phyloP scores from a whole-genome alignment of 2,113 vertebrate species.

The Balaeniceps rex region DNA sequence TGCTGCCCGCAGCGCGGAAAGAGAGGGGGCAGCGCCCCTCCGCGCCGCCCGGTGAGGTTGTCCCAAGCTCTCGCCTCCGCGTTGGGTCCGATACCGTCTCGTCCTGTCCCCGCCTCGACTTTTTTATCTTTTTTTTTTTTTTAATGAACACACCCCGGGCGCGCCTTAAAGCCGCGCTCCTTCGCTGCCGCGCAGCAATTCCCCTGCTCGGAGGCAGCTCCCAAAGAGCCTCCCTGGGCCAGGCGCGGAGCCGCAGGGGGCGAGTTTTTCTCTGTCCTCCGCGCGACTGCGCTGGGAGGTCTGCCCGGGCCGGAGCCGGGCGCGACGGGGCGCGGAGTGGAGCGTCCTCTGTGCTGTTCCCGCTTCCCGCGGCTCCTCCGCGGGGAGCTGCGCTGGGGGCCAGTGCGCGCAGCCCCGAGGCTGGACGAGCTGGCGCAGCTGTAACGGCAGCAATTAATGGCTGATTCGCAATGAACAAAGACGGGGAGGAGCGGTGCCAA shows the following conservation, averaged over 20 bases:
- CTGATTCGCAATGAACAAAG: background rate
- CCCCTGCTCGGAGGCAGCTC: background rate
- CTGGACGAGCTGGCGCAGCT: background rate
- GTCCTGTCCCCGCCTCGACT: background rate
- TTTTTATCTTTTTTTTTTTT: too few relatives aligned
- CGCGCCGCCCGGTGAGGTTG: background rate
- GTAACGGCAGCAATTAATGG: background rate
- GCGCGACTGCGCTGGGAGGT: background rate
- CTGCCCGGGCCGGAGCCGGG: background rate
- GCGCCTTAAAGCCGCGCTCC: background rate
- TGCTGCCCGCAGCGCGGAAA: background rate
- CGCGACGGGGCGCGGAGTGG: background rate
- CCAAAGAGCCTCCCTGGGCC: conserved; percentile 25
- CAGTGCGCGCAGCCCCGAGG: background rate
- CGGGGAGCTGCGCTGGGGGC: too few relatives aligned
- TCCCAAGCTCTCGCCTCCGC: background rate
- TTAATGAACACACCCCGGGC: too few relatives aligned
- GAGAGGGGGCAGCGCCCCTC: background rate
- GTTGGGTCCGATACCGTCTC: background rate
- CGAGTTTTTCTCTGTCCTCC: background rate
- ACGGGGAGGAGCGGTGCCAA: background rate
- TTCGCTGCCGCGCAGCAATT: background rate
- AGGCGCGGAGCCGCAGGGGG: background rate
- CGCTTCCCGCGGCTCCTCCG: background rate
- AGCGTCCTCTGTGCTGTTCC: background rate